These are phyloP conservation scores for Danio choprae DNA, from an alignment of 2,797 vertebrate species.

Conservation along the genomic window DNA sequence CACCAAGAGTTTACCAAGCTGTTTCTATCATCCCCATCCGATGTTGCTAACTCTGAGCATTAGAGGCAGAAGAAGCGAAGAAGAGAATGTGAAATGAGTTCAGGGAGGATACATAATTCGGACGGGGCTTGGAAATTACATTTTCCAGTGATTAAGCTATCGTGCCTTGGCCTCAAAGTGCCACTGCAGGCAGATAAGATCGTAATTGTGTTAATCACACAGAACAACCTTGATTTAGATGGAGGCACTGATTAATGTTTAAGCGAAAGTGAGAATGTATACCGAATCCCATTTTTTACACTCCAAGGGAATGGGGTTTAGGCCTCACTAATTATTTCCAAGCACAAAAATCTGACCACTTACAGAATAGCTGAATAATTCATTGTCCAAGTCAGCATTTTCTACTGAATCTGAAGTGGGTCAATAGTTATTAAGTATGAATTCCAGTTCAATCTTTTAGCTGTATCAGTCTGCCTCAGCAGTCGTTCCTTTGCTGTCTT, in stretches of 20 bases:
- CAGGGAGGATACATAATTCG: conserved; percentile 47
- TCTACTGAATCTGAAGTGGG: conserved; percentile 26
- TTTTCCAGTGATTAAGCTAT: conserved; percentile 56
- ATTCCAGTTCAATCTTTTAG: conserved; percentile 7
- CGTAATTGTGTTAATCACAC: conserved; percentile 57
- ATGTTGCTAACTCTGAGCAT: conserved; percentile 47
- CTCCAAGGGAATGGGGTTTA: conserved; percentile 29
- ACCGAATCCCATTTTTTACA: conserved; percentile 32
- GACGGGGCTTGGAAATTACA: conserved; percentile 46
- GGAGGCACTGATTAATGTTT: conserved; percentile 48
- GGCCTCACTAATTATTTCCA: conserved; percentile 26
- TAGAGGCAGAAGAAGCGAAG: conserved; percentile 52
- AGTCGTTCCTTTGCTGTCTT: conserved; percentile 5
- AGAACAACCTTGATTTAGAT: conserved; percentile 53
- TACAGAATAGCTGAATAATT: conserved; percentile 21
- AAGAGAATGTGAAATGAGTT: conserved; percentile 46
- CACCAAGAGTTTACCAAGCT: conserved; percentile 20
- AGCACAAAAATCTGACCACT: neutral
- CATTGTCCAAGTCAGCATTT: conserved; percentile 18
- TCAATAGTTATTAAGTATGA: conserved; percentile 31
- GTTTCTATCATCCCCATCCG: neutral
- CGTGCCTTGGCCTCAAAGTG: conserved; percentile 62
- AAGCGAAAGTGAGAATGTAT: conserved; percentile 43
- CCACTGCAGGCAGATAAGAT: conserved; percentile 56
- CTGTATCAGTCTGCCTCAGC: neutral